phyloP scores from a whole-genome alignment of 2,113 vertebrate genomes.

The Phyllostomus hastatus region DNA sequence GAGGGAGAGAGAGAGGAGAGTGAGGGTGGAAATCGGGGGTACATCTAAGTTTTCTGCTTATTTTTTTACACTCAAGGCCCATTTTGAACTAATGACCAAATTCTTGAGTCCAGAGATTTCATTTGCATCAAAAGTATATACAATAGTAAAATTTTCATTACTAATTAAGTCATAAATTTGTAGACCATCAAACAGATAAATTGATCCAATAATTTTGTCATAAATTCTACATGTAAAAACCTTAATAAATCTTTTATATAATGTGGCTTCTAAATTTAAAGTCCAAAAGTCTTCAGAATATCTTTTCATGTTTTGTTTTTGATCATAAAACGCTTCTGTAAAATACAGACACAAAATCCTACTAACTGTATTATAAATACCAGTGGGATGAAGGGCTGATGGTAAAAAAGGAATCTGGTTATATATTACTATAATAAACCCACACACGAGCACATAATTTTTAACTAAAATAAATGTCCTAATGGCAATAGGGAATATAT shows the following conservation, averaged over 20 bases:
- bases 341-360: not conserved
- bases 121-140: conserved; percentile 8
- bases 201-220: not conserved
- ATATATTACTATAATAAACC: not conserved
- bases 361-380: not conserved
- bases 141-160: not conserved
- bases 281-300: not conserved
- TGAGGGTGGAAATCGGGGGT: not conserved
- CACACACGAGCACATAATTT: not conserved
- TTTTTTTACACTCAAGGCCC: not conserved
- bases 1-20: no score
- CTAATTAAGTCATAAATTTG: not conserved
- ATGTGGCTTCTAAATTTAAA: not conserved
- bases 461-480: not conserved
- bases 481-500: not conserved
- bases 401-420: not conserved
- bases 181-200: conserved; percentile 3
- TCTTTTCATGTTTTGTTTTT: conserved; percentile 20
- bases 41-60: not conserved
- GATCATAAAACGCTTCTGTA: not conserved
- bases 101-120: not conserved
- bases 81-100: not conserved
- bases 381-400: not conserved
- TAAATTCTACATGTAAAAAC: not conserved
- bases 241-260: not conserved